These are phyloP conservation scores for Noctua fimbriata DNA, from an alignment of 2,888 invertebrate genomes.

Conservation along the genomic window DNA sequence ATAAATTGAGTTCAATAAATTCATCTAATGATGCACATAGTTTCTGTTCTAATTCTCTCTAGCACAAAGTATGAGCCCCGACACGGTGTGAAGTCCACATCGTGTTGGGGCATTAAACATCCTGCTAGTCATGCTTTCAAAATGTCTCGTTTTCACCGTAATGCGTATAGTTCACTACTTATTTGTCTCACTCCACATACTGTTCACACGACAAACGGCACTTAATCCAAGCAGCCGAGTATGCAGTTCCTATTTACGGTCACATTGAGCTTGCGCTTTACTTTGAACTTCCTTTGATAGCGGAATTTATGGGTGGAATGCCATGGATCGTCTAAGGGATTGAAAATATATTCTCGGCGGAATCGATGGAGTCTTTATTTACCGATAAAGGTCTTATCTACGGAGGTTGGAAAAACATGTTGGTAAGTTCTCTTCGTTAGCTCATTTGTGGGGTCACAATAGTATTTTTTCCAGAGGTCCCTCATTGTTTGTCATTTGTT, in stretches of 20 bases:
- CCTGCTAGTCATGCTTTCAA: constrained; percentile 50
- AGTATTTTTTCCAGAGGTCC: neutral
- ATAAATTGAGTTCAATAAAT: neutral
- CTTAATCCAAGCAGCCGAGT: constrained; percentile 64
- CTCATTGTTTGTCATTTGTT: too few relatives aligned
- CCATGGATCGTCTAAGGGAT: neutral
- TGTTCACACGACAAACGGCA: constrained; percentile 63
- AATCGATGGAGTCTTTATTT: neutral
- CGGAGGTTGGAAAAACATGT: neutral
- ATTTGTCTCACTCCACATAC: constrained; percentile 74
- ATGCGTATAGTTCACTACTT: constrained; percentile 62
- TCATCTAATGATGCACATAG: too few relatives aligned
- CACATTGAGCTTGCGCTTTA: constrained; percentile 10
- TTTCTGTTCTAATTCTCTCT: neutral
- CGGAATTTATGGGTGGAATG: constrained; percentile 6
- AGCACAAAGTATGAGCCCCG: neutral
- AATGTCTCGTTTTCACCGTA: constrained; percentile 68
- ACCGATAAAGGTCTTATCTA: neutral
- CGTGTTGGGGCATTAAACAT: constrained; percentile 7
- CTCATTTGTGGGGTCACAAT: neutral
- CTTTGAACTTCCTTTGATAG: constrained; percentile 27
- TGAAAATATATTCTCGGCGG: neutral
- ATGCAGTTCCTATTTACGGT: constrained; percentile 56
- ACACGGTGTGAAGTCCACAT: neutral
- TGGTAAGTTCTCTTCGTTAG: neutral